Percentiles rank a stretch among this genome's conserved stretches.
These are phyloP conservation scores for Andrena fulva DNA, from an alignment of 2,888 invertebrate species.

Conservation along the genomic window DNA sequence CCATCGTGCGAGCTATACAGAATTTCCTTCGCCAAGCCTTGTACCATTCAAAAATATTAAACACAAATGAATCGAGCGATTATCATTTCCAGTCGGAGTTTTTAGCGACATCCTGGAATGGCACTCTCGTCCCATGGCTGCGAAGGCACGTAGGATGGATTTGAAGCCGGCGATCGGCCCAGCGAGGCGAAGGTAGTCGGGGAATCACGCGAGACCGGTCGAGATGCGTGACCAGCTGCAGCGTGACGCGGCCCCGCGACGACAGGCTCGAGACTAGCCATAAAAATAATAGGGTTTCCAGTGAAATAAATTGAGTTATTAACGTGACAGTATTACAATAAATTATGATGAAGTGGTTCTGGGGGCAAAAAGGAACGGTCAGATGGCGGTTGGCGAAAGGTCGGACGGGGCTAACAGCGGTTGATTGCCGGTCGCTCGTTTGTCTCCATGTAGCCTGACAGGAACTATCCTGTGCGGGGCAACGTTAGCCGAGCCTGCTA, in stretches of 20 bases:
- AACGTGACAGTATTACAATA: slow-evolving; percentile 84
- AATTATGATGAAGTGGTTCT: slow-evolving; percentile 84
- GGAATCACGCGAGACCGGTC: slow-evolving; percentile 56
- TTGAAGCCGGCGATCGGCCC: slow-evolving; percentile 5
- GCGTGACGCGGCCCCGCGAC: slow-evolving; percentile 52
- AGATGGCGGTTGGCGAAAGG: slow-evolving; percentile 82
- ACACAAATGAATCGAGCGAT: no score
- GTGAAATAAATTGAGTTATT: slow-evolving; percentile 85
- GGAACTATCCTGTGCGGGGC: slow-evolving; percentile 78
- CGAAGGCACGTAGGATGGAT: background rate
- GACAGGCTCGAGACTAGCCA: slow-evolving; percentile 69
- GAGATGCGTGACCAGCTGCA: slow-evolving; percentile 62
- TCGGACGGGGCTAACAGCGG: slow-evolving; percentile 84
- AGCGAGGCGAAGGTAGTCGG: background rate
- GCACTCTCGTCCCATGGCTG: background rate
- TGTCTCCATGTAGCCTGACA: slow-evolving; percentile 84
- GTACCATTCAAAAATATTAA: no score
- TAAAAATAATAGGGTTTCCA: slow-evolving; percentile 81
- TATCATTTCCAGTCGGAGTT: no score
- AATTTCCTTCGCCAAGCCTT: no score
- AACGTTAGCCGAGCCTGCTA: slow-evolving; percentile 70
- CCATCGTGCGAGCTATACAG: no score
- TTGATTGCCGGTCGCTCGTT: slow-evolving; percentile 84
- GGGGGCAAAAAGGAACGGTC: slow-evolving; percentile 81
- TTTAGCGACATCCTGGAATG: no score